Percentiles rank a stretch among this genome's conserved stretches.
phyloP scores from a whole-genome alignment of 2,888 invertebrate species.

The Drosophila neotestacea region DNA sequence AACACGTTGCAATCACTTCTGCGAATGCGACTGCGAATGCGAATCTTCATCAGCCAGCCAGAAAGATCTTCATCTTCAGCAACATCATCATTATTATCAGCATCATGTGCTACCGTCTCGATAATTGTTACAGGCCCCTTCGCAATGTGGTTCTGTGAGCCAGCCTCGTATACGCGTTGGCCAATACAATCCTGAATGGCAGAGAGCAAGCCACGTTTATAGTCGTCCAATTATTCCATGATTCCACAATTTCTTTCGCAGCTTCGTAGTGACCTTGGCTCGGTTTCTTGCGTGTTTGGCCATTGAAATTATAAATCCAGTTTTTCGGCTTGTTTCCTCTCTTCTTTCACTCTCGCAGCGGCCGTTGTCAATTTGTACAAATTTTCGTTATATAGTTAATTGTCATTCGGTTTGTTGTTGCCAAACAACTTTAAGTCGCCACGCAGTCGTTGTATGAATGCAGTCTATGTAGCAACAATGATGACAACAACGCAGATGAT shows the following conservation, averaged over 20 bases:
- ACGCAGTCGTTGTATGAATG: constrained; percentile 33
- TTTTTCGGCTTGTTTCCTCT: constrained; percentile 66
- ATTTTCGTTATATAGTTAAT: constrained; percentile 78
- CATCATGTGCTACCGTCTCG: constrained; percentile 27
- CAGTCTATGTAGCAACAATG: constrained; percentile 51
- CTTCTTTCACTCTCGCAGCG: constrained; percentile 72
- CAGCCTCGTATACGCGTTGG: constrained; percentile 12
- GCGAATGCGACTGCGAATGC: constrained; percentile 33
- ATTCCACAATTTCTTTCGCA: constrained; percentile 76
- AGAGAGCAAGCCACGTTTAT: constrained; percentile 30
- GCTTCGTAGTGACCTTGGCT: constrained; percentile 77
- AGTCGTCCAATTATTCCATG: constrained; percentile 46
- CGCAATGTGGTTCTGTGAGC: constrained; percentile 72
- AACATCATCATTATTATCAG: constrained; percentile 15
- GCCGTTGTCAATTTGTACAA: constrained; percentile 69
- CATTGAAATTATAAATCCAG: constrained; percentile 76
- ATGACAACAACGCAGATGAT: constrained; percentile 29
- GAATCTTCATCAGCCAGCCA: constrained; percentile 23
- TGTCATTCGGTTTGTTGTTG: constrained; percentile 69
- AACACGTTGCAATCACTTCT: constrained; percentile 66
- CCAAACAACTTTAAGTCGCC: constrained; percentile 69
- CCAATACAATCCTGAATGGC: constrained; percentile 36
- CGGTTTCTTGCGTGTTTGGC: constrained; percentile 78
- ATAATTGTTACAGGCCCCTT: constrained; percentile 15
- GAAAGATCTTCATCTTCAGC: constrained; percentile 26